These are phyloP conservation scores for Cosmorhoe ocellata DNA, from an alignment of 2,888 invertebrate species.

Conservation along the genomic window DNA sequence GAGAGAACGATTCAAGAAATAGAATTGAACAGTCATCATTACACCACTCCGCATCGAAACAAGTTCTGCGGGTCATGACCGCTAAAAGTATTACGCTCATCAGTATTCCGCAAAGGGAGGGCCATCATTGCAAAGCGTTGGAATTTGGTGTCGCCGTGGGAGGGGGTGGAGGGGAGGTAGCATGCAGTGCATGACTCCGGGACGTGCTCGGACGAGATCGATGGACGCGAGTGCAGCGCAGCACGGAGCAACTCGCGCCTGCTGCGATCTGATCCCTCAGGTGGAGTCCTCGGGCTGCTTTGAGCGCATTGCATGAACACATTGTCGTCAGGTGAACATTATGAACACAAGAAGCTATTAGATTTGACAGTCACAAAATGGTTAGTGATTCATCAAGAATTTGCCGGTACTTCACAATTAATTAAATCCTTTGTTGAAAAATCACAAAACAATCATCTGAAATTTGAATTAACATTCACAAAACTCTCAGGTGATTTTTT, in stretches of 20 bases:
- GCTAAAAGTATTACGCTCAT: slow-evolving; percentile 6
- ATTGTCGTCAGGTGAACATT: too few relatives aligned
- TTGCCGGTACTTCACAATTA: too few relatives aligned
- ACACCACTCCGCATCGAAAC: background rate
- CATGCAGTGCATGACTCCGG: slow-evolving; percentile 13
- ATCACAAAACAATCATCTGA: too few relatives aligned
- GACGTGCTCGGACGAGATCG: slow-evolving; percentile 5
- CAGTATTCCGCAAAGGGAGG: slow-evolving; percentile 10
- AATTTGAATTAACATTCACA: too few relatives aligned
- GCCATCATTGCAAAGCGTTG: slow-evolving; percentile 19
- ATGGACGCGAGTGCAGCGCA: background rate
- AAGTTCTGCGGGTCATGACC: slow-evolving; percentile 2
- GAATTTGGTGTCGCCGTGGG: slow-evolving; percentile 2
- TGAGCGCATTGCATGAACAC: too few relatives aligned
- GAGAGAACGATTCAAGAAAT: slow-evolving; percentile 2
- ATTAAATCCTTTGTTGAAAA: too few relatives aligned
- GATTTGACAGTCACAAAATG: too few relatives aligned
- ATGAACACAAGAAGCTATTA: too few relatives aligned
- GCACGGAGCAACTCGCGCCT: background rate
- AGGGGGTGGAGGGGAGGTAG: background rate
- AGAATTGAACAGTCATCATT: background rate
- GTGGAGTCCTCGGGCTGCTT: too few relatives aligned
- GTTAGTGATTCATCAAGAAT: too few relatives aligned
- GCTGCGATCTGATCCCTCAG: too few relatives aligned
- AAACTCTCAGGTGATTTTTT: too few relatives aligned